Conservation (phyloP, 1,140 invertebrate species). For the Cherax quadricarinatus region DNA sequence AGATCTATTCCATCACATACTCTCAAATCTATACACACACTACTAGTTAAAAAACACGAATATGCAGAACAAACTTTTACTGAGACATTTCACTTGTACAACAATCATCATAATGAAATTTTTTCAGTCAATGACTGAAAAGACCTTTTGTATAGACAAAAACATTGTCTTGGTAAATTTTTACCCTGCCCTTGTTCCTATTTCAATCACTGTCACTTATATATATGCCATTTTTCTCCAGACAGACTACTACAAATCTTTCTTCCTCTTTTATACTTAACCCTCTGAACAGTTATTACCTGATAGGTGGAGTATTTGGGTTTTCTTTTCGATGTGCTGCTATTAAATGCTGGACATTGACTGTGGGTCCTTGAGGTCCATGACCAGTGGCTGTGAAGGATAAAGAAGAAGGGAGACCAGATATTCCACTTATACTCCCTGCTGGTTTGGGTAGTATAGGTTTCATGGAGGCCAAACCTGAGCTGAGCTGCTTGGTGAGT, state of each 20-base stretch:
- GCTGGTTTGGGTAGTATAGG: constrained; percentile 76
- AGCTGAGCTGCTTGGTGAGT: constrained; percentile 61
- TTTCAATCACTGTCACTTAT: no score
- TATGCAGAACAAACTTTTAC: no score
- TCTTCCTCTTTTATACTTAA: neutral
- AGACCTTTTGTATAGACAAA: no score
- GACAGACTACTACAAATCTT: neutral
- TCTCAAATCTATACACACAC: no score
- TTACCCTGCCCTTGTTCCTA: no score
- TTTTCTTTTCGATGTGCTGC: constrained; percentile 84
- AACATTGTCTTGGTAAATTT: no score
- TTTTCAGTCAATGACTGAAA: no score
- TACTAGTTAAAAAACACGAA: no score
- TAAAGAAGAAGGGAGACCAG: constrained; percentile 54
- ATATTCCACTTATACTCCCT: constrained; percentile 54
- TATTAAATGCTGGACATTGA: constrained; percentile 89
- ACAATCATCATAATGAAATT: no score
- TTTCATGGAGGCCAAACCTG: constrained; percentile 65
- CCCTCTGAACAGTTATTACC: constrained; percentile 50
- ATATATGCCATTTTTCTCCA: no score
- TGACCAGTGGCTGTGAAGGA: constrained; percentile 79
- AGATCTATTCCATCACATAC: no score
- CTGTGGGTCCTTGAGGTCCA: constrained; percentile 85
- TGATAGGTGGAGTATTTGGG: constrained; percentile 72
- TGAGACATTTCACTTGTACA: no score